Base-by-base conservation (phyloP, 2,888 invertebrate genomes). In the Tiliacea aurago region DNA sequence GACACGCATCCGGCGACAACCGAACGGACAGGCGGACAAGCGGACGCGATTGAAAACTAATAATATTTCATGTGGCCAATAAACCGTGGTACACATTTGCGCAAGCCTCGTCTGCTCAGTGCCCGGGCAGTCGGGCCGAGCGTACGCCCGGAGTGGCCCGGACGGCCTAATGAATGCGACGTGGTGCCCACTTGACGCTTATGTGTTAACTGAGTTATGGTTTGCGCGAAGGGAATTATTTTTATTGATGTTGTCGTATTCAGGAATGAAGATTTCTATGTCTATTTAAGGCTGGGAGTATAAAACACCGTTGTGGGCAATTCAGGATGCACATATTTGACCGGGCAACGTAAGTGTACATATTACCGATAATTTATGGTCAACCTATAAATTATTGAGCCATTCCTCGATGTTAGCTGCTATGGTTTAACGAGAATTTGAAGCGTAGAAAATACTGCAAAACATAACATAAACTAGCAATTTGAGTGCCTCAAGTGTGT, bases 1-100 rank as follows among this genome's bases (percentile, higher is more conserved):
- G 92, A 92, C 91, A 90, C 85, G 90, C 93, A 94, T 95, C 94
- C 95, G 94, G 93, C 87, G 94, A 93, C 93, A 92, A 90, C 88
- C 88, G 86, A 90, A 85, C 86, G 90, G 90, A 90, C 89, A 89
- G 88, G 78, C 87, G 89, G 90, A 91, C 92, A 92, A 90, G 91
- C 93, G 93, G 92, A 92, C 90, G 91, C 91, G 90, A 91, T 92
- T 91, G 90, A 90, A 92, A 93, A 93, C 92, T 92, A 92, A 93
- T 92, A 91, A 93, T 93, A 93, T 91, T 92, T 93, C 91, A 92
- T 92, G 85, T 85, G 80, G 81, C 87, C 83, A 88, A 90, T 91
- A 92, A 90, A 91, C 86, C 82, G 86, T 81, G 88, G 88, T 89
- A 87, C 89, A 91, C 86, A 91, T 91, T 92, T 92, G 87, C 92